Percentiles rank a stretch among this genome's conserved stretches.
phyloP scores from a whole-genome alignment of 2,113 vertebrate genomes.

The Leucopsar rothschildi region DNA sequence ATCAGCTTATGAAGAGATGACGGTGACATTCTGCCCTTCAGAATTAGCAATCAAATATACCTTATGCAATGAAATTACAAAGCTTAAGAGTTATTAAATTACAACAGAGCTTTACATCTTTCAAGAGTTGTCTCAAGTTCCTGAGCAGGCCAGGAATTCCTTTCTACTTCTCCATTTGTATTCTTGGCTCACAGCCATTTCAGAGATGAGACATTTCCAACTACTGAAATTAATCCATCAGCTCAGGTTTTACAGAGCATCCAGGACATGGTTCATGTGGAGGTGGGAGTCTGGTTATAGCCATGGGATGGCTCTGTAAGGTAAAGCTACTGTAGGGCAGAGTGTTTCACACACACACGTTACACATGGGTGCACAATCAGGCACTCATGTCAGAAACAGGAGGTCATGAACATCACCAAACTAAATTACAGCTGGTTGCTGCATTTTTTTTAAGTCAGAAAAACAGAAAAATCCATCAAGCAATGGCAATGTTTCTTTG shows the following conservation, averaged over 20 bases:
- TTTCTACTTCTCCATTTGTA: neutral
- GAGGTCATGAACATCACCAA: neutral
- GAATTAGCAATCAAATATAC: neutral
- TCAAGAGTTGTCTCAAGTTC: neutral
- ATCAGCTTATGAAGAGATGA: neutral
- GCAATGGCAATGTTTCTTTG: neutral
- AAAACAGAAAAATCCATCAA: neutral
- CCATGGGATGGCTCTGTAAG: neutral
- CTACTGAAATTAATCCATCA: conserved; percentile 13
- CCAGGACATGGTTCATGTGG: neutral
- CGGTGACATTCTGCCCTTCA: neutral
- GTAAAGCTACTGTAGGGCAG: neutral
- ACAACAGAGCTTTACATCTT: neutral
- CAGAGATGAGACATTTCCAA: conserved; percentile 21
- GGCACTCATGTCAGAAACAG: neutral
- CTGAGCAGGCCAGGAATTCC: neutral
- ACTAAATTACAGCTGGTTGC: neutral
- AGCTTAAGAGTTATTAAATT: neutral
- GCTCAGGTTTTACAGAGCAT: conserved; percentile 3
- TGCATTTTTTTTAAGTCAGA: neutral
- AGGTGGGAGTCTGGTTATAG: neutral
- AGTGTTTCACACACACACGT: neutral
- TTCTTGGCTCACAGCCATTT: neutral
- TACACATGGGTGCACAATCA: neutral
- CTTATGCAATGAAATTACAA: neutral